Percentiles rank a stretch among this genome's conserved stretches.
phyloP scores from a whole-genome alignment of 2,113 vertebrate species.

The Psilopsiagon aymara region DNA sequence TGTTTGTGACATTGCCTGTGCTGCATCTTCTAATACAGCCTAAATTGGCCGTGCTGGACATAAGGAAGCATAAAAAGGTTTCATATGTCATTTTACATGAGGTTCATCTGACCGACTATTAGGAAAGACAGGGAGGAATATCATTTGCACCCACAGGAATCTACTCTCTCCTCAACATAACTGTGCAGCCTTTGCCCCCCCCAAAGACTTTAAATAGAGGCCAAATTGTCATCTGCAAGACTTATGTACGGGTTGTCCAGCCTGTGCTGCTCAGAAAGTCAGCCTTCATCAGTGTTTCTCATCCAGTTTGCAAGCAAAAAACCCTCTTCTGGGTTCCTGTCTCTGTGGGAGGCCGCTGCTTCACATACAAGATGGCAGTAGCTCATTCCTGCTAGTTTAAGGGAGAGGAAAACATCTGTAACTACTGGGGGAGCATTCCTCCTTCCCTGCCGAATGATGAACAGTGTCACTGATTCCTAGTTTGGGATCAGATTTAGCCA shows the following conservation, averaged over 20 bases:
- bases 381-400: not conserved
- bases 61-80: not conserved
- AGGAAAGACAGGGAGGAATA: not conserved
- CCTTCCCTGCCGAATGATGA: not conserved
- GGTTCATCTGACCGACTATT: not conserved
- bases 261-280: not conserved
- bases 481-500: not conserved
- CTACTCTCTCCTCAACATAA: not conserved
- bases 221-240: not conserved
- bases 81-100: not conserved
- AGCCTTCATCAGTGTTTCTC: not conserved
- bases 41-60: not conserved
- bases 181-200: not conserved
- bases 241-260: rapidly evolving
- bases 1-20: not conserved
- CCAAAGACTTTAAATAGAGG: not conserved
- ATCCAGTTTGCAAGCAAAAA: not conserved
- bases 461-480: rapidly evolving
- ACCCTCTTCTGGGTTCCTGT: not conserved
- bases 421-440: not conserved
- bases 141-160: not conserved
- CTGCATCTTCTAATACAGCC: constrained; percentile 3
- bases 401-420: not conserved
- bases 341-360: not conserved
- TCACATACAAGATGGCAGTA: not conserved